Evolutionary conservation across 1,140 invertebrate genomes (phyloP).

Genomic region (Diorhabda elongata): DNA sequence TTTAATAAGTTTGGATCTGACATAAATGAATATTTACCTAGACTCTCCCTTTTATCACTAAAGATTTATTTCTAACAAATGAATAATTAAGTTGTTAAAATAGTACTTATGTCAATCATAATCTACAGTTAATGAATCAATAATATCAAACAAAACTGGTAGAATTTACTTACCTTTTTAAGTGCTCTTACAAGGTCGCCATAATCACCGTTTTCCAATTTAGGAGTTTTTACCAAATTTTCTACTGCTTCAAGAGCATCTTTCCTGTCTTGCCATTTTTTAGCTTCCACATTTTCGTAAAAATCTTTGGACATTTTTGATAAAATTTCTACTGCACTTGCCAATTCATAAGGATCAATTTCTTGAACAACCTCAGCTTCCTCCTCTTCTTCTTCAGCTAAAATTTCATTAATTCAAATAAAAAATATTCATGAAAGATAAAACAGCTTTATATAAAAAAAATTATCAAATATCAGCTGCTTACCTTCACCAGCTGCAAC

Average conservation of each 20-base stretch:
- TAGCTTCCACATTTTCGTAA: slow-evolving; percentile 90
- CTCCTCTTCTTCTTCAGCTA: slow-evolving; percentile 39
- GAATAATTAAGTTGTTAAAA: too few relatives aligned
- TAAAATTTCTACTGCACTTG: slow-evolving; percentile 90
- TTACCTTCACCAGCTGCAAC: slow-evolving; percentile 37
- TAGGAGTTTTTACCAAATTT: slow-evolving; percentile 72
- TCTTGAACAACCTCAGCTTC: slow-evolving; percentile 63
- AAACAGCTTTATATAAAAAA: slow-evolving; percentile 7
- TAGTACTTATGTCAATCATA: too few relatives aligned
- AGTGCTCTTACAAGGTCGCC: slow-evolving; percentile 81
- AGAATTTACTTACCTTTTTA: slow-evolving; percentile 69
- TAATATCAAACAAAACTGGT: too few relatives aligned
- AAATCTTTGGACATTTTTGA: slow-evolving; percentile 93
- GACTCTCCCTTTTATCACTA: too few relatives aligned
- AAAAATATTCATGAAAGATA: too few relatives aligned
- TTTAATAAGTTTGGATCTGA: too few relatives aligned
- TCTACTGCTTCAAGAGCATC: slow-evolving; percentile 83
- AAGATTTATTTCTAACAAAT: too few relatives aligned
- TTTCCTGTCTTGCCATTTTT: slow-evolving; percentile 97
- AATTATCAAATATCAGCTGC: slow-evolving; percentile 6
- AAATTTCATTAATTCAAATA: too few relatives aligned
- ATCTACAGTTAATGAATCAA: too few relatives aligned
- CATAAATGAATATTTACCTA: too few relatives aligned
- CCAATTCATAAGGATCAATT: slow-evolving; percentile 85
- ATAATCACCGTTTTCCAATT: slow-evolving; percentile 88